Conservation (phyloP, 2,888 invertebrate species). For the Himalopsyche anomala region DNA sequence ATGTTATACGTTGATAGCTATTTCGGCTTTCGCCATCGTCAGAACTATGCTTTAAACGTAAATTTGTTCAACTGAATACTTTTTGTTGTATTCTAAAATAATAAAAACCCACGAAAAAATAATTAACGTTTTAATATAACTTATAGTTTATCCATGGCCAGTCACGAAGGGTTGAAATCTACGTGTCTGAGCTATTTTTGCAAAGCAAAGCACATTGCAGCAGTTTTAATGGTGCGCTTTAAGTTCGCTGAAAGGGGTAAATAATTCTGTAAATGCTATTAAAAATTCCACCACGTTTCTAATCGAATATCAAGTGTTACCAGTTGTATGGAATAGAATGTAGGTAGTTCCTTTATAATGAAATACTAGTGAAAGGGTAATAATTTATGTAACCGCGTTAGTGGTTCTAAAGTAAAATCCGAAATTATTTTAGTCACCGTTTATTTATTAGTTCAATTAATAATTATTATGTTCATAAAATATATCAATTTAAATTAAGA, state of each 20-base stretch:
- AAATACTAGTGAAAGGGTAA: conserved; percentile 1
- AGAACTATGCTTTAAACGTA: too few species aligned
- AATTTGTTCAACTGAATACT: too few species aligned
- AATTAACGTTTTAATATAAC: too few species aligned
- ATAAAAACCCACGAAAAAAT: too few species aligned
- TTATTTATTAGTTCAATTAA: too few species aligned
- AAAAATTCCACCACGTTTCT: conserved; percentile 34
- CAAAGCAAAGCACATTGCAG: conserved; percentile 26
- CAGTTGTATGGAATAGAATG: conserved; percentile 30
- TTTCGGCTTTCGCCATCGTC: too few species aligned
- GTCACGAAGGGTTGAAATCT: background rate
- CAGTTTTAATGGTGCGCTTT: conserved; percentile 9
- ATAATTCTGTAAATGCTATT: conserved; percentile 26
- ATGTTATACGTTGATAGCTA: too few species aligned
- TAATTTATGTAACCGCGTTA: conserved; percentile 2
- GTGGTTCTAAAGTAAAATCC: background rate
- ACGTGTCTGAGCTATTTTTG: conserved; percentile 1
- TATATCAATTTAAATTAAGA: too few species aligned
- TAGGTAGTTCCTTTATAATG: background rate
- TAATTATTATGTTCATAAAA: too few species aligned
- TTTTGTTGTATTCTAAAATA: too few species aligned
- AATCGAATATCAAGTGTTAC: conserved; percentile 34
- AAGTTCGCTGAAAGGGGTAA: conserved; percentile 11
- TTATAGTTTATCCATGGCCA: too few species aligned
- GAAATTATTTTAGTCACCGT: background rate